Conservation (phyloP, 2,113 vertebrate genomes). For the Gadus macrocephalus region DNA sequence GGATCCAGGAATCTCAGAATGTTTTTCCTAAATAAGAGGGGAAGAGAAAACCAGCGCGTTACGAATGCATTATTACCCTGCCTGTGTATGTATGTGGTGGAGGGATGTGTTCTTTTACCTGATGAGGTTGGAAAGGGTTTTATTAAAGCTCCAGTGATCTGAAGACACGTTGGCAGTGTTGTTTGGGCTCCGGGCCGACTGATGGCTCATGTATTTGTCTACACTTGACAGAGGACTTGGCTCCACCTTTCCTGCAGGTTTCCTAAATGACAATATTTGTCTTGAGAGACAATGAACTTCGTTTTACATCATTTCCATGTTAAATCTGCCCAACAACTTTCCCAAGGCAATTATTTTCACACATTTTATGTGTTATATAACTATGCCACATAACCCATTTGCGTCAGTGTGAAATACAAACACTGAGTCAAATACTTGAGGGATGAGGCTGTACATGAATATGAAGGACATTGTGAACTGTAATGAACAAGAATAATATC, state of each 20-base stretch:
- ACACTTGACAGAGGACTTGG: conserved; percentile 33
- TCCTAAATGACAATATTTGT: conserved; percentile 39
- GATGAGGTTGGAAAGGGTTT: conserved; percentile 70
- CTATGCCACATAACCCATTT: too few relatives aligned
- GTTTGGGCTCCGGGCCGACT: conserved; percentile 12
- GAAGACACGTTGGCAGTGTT: conserved; percentile 34
- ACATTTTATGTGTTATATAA: too few relatives aligned
- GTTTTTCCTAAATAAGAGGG: conserved; percentile 76
- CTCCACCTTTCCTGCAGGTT: conserved; percentile 24
- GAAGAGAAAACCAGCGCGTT: conserved; percentile 3
- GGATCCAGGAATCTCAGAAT: conserved; percentile 91
- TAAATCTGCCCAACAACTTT: too few relatives aligned
- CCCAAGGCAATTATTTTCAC: too few relatives aligned
- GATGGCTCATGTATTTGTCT: neutral
- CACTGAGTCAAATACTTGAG: too few relatives aligned
- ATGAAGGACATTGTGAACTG: too few relatives aligned
- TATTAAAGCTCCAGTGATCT: conserved; percentile 67
- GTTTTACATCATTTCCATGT: too few relatives aligned
- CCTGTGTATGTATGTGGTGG: neutral
- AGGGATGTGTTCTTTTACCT: conserved; percentile 41
- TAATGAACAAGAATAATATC: too few relatives aligned
- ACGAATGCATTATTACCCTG: neutral
- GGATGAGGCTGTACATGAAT: too few relatives aligned
- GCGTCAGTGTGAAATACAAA: too few relatives aligned
- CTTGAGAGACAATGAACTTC: neutral